Percentiles rank a stretch among this genome's conserved stretches.
phyloP scores from a whole-genome alignment of 2,797 vertebrate species.

The Esox masquinongy region DNA sequence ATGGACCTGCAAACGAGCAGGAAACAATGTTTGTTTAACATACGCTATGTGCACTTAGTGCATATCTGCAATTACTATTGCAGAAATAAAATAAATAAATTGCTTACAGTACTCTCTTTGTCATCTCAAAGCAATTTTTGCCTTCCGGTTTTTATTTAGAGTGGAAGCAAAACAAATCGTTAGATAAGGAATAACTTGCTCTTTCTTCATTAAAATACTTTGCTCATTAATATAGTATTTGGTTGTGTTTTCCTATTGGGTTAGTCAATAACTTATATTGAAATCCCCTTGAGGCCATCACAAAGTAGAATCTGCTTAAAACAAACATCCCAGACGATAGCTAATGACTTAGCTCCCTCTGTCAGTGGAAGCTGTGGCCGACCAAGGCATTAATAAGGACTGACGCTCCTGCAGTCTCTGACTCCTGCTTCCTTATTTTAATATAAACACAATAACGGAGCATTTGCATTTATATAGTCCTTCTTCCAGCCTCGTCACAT shows the following conservation, averaged over 20 bases:
- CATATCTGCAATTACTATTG: neutral
- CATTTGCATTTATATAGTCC: slow-evolving; percentile 83
- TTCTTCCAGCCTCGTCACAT: slow-evolving; percentile 64
- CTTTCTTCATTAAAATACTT: slow-evolving; percentile 45
- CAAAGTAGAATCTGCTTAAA: slow-evolving; percentile 48
- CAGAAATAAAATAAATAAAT: slow-evolving; percentile 13
- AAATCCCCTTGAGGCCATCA: slow-evolving; percentile 48
- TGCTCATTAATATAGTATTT: slow-evolving; percentile 38
- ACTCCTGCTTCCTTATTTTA: slow-evolving; percentile 60
- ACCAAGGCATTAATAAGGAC: slow-evolving; percentile 64
- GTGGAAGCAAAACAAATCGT: slow-evolving; percentile 38
- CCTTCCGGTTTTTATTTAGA: slow-evolving; percentile 32
- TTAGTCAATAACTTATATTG: slow-evolving; percentile 54
- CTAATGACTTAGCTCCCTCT: slow-evolving; percentile 59
- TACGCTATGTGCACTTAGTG: neutral
- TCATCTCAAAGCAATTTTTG: slow-evolving; percentile 45
- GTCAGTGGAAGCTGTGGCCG: slow-evolving; percentile 48
- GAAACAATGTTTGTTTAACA: neutral
- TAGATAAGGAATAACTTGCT: slow-evolving; percentile 38
- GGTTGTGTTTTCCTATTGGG: slow-evolving; percentile 29
- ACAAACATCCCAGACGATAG: slow-evolving; percentile 47
- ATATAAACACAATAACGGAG: slow-evolving; percentile 78
- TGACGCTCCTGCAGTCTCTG: slow-evolving; percentile 32
- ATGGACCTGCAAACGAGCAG: neutral
- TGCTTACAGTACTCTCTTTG: slow-evolving; percentile 22